A percentile compares a stretch with the other conserved stretches of the same genome.
Conservation (phyloP, 2,797 vertebrate genomes). For the Gephyroberyx darwinii region DNA sequence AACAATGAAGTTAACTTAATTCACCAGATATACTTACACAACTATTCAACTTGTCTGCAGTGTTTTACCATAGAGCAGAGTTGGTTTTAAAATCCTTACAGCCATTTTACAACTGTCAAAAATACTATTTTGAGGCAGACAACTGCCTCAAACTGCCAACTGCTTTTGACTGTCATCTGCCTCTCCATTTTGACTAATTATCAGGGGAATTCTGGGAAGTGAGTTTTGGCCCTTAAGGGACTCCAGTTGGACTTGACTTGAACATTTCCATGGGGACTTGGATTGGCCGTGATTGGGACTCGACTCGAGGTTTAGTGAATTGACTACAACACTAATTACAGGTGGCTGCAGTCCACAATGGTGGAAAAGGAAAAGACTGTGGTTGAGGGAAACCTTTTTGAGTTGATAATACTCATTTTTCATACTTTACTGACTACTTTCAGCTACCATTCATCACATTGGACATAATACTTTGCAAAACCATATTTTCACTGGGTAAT, state of each 20-base stretch:
- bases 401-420: constrained; percentile 8
- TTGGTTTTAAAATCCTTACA: background rate
- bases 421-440: constrained; percentile 4
- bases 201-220: constrained; percentile 18
- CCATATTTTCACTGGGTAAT: background rate
- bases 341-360: constrained; percentile 23
- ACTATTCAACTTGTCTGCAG: background rate
- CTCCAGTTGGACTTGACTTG: constrained; percentile 6
- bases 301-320: constrained; percentile 14
- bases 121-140: background rate
- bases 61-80: background rate
- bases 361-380: constrained; percentile 21
- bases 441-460: constrained; percentile 18
- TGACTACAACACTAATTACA: constrained; percentile 20
- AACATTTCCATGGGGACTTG: constrained; percentile 24
- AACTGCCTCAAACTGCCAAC: constrained; percentile 3
- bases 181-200: constrained; percentile 24
- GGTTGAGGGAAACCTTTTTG: constrained; percentile 23
- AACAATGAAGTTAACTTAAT: background rate
- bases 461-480: background rate
- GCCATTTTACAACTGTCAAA: constrained; percentile 13
- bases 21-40: background rate
- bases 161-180: constrained; percentile 7
- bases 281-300: constrained; percentile 11
- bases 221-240: constrained; percentile 13